Evolutionary conservation across 2,888 invertebrate genomes (phyloP).

Genomic region (Chalcis sispes): DNA sequence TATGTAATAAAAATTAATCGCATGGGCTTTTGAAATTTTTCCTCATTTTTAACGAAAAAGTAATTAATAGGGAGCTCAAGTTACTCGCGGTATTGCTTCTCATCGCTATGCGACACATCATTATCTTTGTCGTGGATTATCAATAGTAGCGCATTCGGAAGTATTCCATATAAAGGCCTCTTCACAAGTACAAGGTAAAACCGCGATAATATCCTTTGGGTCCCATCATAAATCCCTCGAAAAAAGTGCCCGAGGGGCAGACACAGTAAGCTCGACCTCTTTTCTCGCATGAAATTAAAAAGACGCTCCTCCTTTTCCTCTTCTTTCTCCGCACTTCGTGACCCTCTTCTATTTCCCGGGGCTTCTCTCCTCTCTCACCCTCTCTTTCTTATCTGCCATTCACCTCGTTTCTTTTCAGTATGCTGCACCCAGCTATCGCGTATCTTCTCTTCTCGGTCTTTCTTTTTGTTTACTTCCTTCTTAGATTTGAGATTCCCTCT

Average conservation of each 20-base stretch:
- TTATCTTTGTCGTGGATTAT: too few species aligned
- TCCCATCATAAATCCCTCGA: constrained; percentile 22
- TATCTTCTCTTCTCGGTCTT: not conserved
- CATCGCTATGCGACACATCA: too few species aligned
- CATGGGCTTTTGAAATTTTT: too few species aligned
- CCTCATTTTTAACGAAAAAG: too few species aligned
- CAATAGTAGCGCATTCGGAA: too few species aligned
- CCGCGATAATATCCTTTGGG: not conserved
- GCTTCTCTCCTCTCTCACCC: not conserved
- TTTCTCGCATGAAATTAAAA: constrained; percentile 49
- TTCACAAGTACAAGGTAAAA: too few species aligned
- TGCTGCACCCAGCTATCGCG: constrained; percentile 3
- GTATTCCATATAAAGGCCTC: too few species aligned
- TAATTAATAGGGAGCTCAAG: too few species aligned
- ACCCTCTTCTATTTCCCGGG: constrained; percentile 32
- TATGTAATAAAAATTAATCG: too few species aligned
- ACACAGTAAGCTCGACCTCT: constrained; percentile 44
- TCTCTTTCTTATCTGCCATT: constrained; percentile 40
- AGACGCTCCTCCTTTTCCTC: constrained; percentile 2
- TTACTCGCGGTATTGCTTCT: too few species aligned
- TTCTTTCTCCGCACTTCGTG: constrained; percentile 12
- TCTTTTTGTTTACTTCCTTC: constrained; percentile 46
- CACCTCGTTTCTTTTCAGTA: constrained; percentile 29
- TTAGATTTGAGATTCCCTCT: not conserved
- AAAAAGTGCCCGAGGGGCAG: constrained; percentile 20